Evolutionary conservation across 2,113 vertebrate species (phyloP).

Genomic region (Motacilla alba): DNA sequence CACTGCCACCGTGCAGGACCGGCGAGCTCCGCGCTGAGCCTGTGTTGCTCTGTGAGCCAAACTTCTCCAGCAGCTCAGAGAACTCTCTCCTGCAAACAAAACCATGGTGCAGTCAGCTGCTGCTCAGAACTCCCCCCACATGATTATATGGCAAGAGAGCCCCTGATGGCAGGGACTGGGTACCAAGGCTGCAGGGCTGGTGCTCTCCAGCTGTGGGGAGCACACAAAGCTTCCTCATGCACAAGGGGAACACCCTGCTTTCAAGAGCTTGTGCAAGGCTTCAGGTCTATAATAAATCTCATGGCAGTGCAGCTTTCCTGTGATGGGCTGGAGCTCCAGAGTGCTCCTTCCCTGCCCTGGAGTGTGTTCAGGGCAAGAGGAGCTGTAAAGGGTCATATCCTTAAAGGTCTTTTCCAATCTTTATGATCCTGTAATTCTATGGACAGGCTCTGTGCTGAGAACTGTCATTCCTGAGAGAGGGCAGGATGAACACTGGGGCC

Average conservation of each 20-base stretch:
- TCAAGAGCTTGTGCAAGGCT: not conserved
- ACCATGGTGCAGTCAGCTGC: not conserved
- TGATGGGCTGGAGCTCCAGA: not conserved
- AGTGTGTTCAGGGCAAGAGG: not conserved
- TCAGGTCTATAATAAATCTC: not conserved
- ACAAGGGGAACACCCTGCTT: not conserved
- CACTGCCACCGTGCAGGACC: constrained; percentile 70
- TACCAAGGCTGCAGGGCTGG: accelerated
- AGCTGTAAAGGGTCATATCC: accelerated
- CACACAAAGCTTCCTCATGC: not conserved
- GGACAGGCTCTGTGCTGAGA: not conserved
- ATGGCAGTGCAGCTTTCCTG: not conserved
- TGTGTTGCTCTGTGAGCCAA: constrained; percentile 80
- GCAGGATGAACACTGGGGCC: not conserved
- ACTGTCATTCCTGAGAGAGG: not conserved
- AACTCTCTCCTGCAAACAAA: constrained; percentile 81
- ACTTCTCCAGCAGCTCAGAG: constrained; percentile 86
- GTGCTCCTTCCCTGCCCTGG: not conserved
- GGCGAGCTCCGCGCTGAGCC: constrained; percentile 85
- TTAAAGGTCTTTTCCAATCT: not conserved
- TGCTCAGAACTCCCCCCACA: not conserved
- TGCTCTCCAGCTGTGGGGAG: not conserved
- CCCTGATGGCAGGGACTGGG: not conserved
- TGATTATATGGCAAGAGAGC: not conserved
- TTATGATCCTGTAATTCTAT: not conserved